These are phyloP conservation scores for Microctonus hyperodae DNA, from an alignment of 2,888 invertebrate species.

Conservation along the genomic window DNA sequence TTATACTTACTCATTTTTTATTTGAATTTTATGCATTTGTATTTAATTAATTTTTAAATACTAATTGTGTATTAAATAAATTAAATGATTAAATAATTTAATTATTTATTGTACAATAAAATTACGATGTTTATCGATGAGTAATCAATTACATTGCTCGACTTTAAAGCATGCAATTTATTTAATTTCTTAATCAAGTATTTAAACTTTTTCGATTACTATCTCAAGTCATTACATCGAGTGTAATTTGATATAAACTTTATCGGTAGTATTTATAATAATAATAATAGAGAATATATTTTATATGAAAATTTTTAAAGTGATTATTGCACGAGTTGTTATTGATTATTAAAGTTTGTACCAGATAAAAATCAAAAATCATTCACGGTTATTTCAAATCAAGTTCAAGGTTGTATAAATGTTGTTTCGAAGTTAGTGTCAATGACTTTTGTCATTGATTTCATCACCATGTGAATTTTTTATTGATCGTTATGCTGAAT, in stretches of 20 bases:
- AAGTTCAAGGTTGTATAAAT: not conserved
- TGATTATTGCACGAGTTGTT: not conserved
- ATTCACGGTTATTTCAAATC: not conserved
- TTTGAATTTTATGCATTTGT: not conserved
- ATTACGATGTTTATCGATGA: not conserved
- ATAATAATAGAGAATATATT: not conserved
- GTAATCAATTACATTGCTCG: not conserved
- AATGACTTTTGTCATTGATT: too few species aligned
- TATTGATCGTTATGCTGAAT: too few species aligned
- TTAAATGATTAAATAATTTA: not conserved
- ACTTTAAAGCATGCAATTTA: not conserved
- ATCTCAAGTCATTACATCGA: constrained; percentile 5
- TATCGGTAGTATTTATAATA: too few species aligned
- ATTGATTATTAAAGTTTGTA: too few species aligned
- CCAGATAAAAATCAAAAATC: too few species aligned
- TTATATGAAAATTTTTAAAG: too few species aligned
- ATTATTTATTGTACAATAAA: not conserved
- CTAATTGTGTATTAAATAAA: not conserved
- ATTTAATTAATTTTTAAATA: not conserved
- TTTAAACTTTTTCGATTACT: constrained; percentile 10
- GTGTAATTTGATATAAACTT: too few species aligned
- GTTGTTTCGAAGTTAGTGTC: not conserved
- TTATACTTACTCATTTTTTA: not conserved
- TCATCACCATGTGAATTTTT: too few species aligned
- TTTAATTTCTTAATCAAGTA: not conserved